Evolutionary conservation across 2,888 invertebrate genomes (phyloP).

Genomic region (Alcis repandata): DNA sequence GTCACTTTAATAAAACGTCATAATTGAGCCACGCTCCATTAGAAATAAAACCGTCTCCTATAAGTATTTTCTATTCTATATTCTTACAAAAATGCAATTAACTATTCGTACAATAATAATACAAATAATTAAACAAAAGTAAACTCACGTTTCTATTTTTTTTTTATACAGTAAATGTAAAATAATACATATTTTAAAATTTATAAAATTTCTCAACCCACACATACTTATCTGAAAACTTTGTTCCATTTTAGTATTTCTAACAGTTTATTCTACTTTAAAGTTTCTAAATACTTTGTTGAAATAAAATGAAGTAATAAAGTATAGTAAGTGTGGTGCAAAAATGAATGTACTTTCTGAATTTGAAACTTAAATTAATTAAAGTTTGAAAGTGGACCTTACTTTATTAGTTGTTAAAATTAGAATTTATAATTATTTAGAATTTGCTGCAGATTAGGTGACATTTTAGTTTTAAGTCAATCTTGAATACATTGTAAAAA

Average conservation of each 20-base stretch:
- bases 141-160: no score
- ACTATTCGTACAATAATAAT: no score
- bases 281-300: neutral
- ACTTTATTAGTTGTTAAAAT: neutral
- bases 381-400: constrained; percentile 1
- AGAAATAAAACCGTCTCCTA: no score
- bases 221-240: neutral
- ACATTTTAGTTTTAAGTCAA: no score
- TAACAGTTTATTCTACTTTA: neutral
- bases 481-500: no score
- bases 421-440: neutral
- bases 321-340: constrained; percentile 1
- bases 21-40: no score
- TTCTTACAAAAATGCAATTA: no score
- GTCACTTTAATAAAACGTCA: no score
- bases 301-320: neutral
- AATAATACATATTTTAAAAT: neutral
- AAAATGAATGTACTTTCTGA: neutral
- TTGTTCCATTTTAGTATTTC: neutral
- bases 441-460: neutral
- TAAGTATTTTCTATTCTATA: no score
- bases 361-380: neutral
- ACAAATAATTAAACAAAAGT: no score
- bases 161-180: no score
- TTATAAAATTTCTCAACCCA: neutral